These are phyloP conservation scores for Moxostoma hubbsi DNA, from an alignment of 2,797 vertebrate species.

Conservation along the genomic window DNA sequence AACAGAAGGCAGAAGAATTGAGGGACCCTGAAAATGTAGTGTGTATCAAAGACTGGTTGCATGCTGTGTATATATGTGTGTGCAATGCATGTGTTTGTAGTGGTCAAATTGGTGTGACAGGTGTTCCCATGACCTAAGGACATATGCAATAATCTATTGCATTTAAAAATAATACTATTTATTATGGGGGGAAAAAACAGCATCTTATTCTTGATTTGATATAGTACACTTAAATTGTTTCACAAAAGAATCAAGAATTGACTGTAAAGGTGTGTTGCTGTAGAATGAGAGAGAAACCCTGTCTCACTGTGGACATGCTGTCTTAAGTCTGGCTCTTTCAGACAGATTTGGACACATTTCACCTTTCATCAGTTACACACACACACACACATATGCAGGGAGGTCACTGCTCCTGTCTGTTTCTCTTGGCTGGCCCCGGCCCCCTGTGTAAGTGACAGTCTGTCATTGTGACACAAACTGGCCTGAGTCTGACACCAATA, in stretches of 20 bases:
- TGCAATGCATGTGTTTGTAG: too few relatives aligned
- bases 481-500: conserved; percentile 49
- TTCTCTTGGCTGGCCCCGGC: conserved; percentile 64
- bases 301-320: not conserved
- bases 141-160: too few relatives aligned
- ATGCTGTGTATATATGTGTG: not conserved
- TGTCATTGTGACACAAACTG: conserved; percentile 57
- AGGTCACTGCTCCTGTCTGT: conserved; percentile 65
- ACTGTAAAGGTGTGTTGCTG: too few relatives aligned
- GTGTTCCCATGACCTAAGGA: too few relatives aligned
- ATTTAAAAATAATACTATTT: too few relatives aligned
- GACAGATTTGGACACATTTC: conserved; percentile 15
- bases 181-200: too few relatives aligned
- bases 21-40: not conserved
- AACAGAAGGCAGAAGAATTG: conserved; percentile 18
- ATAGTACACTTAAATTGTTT: too few relatives aligned
- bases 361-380: conserved; percentile 26
- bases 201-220: too few relatives aligned
- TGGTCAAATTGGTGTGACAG: too few relatives aligned
- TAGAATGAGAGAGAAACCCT: not conserved
- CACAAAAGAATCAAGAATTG: too few relatives aligned
- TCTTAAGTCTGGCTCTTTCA: conserved; percentile 14
- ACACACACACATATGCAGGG: conserved; percentile 53
- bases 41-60: conserved; percentile 7
- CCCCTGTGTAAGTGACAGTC: conserved; percentile 60